A percentile compares a stretch with the other conserved stretches of the same genome.
These are phyloP conservation scores for Spilarctia lutea DNA, from an alignment of 2,888 invertebrate species.

Conservation along the genomic window DNA sequence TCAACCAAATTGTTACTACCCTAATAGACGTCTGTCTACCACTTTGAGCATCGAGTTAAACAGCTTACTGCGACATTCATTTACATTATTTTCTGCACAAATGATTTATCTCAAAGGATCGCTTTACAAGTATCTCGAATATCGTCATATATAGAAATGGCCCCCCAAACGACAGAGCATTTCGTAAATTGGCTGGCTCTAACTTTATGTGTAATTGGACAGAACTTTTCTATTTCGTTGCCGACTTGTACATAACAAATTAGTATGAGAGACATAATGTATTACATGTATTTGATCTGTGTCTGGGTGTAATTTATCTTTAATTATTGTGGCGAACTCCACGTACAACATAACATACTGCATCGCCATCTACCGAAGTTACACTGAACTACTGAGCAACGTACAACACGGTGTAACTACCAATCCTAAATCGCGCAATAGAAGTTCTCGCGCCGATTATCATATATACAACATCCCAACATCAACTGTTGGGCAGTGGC, in stretches of 20 bases:
- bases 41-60: not conserved
- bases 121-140: not conserved
- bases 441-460: no score
- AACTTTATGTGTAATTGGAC: not conserved
- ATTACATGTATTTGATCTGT: no score
- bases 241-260: not conserved
- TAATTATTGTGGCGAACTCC: no score
- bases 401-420: no score
- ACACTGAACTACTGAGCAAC: no score
- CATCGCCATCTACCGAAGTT: no score
- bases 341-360: no score
- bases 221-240: not conserved
- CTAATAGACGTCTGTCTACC: not conserved
- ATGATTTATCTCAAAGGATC: not conserved
- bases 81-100: not conserved
- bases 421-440: no score
- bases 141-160: not conserved
- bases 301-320: no score
- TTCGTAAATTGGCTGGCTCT: constrained; percentile 6
- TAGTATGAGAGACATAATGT: not conserved
- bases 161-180: not conserved
- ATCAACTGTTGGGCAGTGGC: no score
- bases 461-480: no score
- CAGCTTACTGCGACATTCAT: not conserved
- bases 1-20: not conserved